phyloP scores from a whole-genome alignment of 2,113 vertebrate species.

The Rhinolophus sinicus region DNA sequence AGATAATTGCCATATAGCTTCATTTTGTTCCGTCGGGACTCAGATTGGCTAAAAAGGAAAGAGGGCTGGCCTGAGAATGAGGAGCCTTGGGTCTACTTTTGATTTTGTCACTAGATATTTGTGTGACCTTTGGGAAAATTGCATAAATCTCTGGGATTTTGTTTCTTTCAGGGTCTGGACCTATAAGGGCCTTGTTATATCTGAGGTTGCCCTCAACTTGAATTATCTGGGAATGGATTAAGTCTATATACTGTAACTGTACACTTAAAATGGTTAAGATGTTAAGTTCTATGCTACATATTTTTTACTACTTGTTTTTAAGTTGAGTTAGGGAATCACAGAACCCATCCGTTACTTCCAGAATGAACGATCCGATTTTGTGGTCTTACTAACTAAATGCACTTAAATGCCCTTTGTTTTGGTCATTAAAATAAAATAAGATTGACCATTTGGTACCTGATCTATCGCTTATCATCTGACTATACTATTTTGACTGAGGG shows the following conservation, averaged over 20 bases:
- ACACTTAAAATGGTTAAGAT: neutral
- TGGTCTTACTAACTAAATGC: neutral
- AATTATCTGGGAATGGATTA: neutral
- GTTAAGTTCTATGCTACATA: neutral
- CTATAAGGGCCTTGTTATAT: neutral
- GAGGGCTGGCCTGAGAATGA: neutral
- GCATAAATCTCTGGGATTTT: neutral
- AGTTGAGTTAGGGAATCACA: neutral
- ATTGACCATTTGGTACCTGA: neutral
- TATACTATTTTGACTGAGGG: neutral
- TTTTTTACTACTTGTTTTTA: neutral
- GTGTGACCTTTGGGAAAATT: neutral
- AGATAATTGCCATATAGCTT: conserved; percentile 63
- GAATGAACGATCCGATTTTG: neutral
- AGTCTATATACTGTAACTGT: neutral
- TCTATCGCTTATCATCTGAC: neutral
- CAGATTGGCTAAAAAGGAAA: conserved; percentile 27
- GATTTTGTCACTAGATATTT: neutral
- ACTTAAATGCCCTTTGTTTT: neutral
- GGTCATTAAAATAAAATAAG: neutral
- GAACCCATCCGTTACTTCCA: neutral
- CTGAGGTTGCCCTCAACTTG: neutral
- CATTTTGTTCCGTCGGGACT: conserved; percentile 29
- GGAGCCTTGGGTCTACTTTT: neutral
- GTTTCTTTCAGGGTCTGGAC: neutral